Evolutionary conservation across 2,888 invertebrate genomes (phyloP), one percentile per base, ranked within the genome.

Genomic region (Xestia sexstrigata): DNA sequence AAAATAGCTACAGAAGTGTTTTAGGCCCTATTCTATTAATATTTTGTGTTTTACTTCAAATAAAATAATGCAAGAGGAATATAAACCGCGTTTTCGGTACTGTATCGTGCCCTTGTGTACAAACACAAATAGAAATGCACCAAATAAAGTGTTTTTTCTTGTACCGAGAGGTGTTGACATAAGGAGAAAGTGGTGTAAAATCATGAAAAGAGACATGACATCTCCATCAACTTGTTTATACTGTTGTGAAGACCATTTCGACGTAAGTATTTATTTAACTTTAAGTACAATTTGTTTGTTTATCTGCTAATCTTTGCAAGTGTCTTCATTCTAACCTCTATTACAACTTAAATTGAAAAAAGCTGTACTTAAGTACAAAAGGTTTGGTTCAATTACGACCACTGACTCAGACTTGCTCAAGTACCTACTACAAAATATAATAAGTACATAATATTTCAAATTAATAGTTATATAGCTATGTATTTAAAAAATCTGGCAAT

Each of bases 61-160:
- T 58, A 58, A 26, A 35, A 58, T 26, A 58, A 58, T n/a, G 26
- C 13, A 58, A 26, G 13, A 58, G n/a, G 15, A 58, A 13, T 26
- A 26, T 13, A 26, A 6, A 15, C 26, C 13, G 58, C 9, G 1
- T 26, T 58, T 26, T 58, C 58, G n/a, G 58, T 58, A n/a, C 26
- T 58, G 42, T 42, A 42, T 42, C 42, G 42, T 42, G 9, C 42
- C 42, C 9, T 42, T 11, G 42, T 42, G 42, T 52, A 52, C 7
- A 23, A 60, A 60, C 23, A 70, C 58, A 23, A 15, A 45, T 15
- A 60, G 42, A 23, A 70, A 30, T 45, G 42, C 70, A 30, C 70
- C 70, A 8, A 23, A 30, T 30, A 60, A 70, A 70, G 58, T 70
- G 30, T 70, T 70, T 60, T 70, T 70, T 60, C 15, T n/a, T 8